A percentile compares a stretch with the other conserved stretches of the same genome.
These are phyloP conservation scores for Aculops lycopersici DNA, from an alignment of 1,140 invertebrate species.

Conservation along the genomic window DNA sequence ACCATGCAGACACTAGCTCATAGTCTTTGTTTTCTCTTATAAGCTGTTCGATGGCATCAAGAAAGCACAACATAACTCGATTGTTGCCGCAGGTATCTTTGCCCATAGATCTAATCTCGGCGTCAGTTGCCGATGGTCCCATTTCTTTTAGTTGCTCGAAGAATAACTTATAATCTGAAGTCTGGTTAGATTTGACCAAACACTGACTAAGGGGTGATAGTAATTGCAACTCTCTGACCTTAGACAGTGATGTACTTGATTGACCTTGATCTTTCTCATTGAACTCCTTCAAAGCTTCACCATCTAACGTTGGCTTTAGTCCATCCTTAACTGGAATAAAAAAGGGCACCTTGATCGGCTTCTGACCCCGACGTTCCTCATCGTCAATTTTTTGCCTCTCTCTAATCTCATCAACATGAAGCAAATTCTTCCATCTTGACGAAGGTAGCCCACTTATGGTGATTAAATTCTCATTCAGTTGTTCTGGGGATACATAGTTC, in stretches of 20 bases:
- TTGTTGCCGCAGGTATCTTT: neutral
- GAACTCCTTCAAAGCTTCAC: constrained; percentile 8
- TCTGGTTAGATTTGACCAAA: neutral
- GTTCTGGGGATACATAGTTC: constrained; percentile 40
- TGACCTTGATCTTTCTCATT: constrained; percentile 3
- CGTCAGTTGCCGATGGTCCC: constrained; percentile 52
- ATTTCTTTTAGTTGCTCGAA: constrained; percentile 41
- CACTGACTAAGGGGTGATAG: constrained; percentile 5
- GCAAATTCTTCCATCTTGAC: constrained; percentile 67
- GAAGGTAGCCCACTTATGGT: constrained; percentile 50
- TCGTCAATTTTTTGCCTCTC: constrained; percentile 14
- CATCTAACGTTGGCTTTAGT: constrained; percentile 43
- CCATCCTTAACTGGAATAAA: constrained; percentile 66
- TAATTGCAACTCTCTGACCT: constrained; percentile 6
- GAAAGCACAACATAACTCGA: constrained; percentile 36
- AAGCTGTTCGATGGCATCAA: constrained; percentile 35
- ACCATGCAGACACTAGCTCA: constrained; percentile 63
- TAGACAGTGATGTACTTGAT: constrained; percentile 6
- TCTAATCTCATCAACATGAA: constrained; percentile 61
- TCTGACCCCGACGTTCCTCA: constrained; percentile 15
- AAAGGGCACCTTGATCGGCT: constrained; percentile 58
- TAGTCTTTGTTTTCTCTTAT: constrained; percentile 44
- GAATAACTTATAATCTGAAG: constrained; percentile 15
- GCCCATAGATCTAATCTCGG: constrained; percentile 45
- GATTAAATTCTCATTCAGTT: constrained; percentile 43